Evolutionary conservation across 1,140 invertebrate species (phyloP).

Genomic region (Liolophura sinensis): DNA sequence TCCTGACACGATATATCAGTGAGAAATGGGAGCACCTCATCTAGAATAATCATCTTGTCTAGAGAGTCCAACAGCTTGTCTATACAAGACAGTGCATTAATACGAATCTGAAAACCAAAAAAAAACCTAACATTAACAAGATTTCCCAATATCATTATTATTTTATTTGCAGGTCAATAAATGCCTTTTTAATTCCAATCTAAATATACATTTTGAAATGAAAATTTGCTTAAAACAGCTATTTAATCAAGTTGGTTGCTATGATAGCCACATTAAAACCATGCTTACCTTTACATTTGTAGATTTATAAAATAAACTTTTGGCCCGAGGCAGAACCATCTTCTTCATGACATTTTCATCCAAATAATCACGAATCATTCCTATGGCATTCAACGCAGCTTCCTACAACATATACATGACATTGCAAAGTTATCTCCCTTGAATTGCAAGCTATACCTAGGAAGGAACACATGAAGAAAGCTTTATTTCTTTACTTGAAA

Average conservation of each 20-base stretch:
- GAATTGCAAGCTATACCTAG: not conserved
- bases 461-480: not conserved
- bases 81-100: slow-evolving; percentile 56
- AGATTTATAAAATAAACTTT: slow-evolving; percentile 85
- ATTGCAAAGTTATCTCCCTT: not conserved
- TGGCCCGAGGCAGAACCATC: slow-evolving; percentile 85
- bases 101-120: slow-evolving; percentile 39
- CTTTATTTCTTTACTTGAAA: not conserved
- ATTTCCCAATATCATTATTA: too few relatives aligned
- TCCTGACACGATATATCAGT: slow-evolving; percentile 82
- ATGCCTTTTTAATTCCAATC: too few relatives aligned
- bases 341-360: slow-evolving; percentile 80
- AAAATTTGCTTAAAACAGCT: too few relatives aligned
- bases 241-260: too few relatives aligned
- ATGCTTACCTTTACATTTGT: slow-evolving; percentile 61
- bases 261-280: too few relatives aligned
- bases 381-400: slow-evolving; percentile 79
- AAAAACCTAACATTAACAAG: too few relatives aligned
- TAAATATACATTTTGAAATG: too few relatives aligned
- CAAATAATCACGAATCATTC: slow-evolving; percentile 82
- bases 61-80: slow-evolving; percentile 65
- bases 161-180: too few relatives aligned
- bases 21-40: slow-evolving; percentile 90
- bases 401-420: slow-evolving; percentile 44
- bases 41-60: slow-evolving; percentile 85